Percentiles rank a stretch among this genome's conserved stretches.
Evolutionary conservation across 2,113 vertebrate species (phyloP).

Genomic region (Phrynosoma platyrhinos): DNA sequence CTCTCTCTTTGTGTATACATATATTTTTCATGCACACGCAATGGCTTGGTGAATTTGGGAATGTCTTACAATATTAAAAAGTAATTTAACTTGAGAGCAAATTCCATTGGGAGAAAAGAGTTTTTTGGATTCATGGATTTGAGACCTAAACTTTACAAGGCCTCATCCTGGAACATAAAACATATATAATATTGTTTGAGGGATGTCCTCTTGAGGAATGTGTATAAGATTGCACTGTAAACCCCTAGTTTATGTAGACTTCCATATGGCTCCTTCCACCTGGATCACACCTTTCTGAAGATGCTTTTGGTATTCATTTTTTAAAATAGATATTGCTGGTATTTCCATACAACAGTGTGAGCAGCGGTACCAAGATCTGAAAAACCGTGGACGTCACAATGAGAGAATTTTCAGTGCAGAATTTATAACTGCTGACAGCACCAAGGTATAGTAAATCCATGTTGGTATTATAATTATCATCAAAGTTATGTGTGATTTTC

Average conservation of each 20-base stretch:
- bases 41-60: no score
- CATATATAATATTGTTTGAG: background rate
- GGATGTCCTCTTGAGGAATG: background rate
- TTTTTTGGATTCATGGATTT: no score
- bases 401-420: constrained; percentile 89
- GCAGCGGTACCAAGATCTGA: constrained; percentile 92
- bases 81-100: background rate
- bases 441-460: constrained; percentile 82
- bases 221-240: background rate
- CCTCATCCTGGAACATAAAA: no score
- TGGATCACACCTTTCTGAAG: constrained; percentile 4
- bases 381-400: constrained; percentile 77
- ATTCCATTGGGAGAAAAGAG: background rate
- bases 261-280: background rate
- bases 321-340: constrained; percentile 87
- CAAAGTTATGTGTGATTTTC: accelerated
- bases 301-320: background rate
- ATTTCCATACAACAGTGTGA: constrained; percentile 95
- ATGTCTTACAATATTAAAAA: no score
- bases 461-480: background rate
- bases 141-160: no score
- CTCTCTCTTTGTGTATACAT: no score
- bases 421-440: constrained; percentile 93
- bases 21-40: no score
- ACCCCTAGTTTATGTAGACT: background rate